phyloP scores from a whole-genome alignment of 1,140 invertebrate genomes.

The Drosophila pectinifera region DNA sequence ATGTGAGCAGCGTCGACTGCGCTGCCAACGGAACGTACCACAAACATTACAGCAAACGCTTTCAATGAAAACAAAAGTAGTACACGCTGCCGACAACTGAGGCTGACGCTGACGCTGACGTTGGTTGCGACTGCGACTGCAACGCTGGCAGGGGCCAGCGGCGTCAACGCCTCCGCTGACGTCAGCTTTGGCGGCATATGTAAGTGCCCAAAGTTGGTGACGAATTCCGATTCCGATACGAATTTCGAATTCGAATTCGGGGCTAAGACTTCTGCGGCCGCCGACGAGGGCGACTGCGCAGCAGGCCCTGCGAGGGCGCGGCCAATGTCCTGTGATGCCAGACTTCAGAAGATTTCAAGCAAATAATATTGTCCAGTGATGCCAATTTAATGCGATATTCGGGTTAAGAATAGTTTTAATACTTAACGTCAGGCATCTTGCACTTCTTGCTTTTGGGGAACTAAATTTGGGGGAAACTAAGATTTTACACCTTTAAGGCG shows the following conservation, averaged over 20 bases:
- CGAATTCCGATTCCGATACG: slow-evolving; percentile 54
- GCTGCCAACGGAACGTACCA: slow-evolving; percentile 58
- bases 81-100: slow-evolving; percentile 63
- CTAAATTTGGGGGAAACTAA: background rate
- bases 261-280: slow-evolving; percentile 63
- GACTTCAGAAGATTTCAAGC: background rate
- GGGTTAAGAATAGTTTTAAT: no score
- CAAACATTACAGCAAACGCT: slow-evolving; percentile 83
- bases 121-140: slow-evolving; percentile 9
- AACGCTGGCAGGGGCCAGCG: slow-evolving; percentile 7
- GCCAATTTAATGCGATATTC: background rate
- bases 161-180: slow-evolving; percentile 19
- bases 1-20: slow-evolving; percentile 60
- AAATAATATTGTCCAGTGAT: background rate
- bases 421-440: no score
- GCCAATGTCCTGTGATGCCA: slow-evolving; percentile 30
- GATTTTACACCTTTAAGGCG: background rate
- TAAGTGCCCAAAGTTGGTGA: slow-evolving; percentile 78
- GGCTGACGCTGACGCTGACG: slow-evolving; percentile 29
- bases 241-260: slow-evolving; percentile 34
- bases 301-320: slow-evolving; percentile 71
- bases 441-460: no score
- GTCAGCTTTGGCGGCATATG: slow-evolving; percentile 42
- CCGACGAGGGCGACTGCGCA: slow-evolving; percentile 71
- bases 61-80: slow-evolving; percentile 83